Percentiles rank a stretch among this genome's conserved stretches.
These are phyloP conservation scores for Ciconia stormi DNA, from an alignment of 2,113 vertebrate species.

Conservation along the genomic window DNA sequence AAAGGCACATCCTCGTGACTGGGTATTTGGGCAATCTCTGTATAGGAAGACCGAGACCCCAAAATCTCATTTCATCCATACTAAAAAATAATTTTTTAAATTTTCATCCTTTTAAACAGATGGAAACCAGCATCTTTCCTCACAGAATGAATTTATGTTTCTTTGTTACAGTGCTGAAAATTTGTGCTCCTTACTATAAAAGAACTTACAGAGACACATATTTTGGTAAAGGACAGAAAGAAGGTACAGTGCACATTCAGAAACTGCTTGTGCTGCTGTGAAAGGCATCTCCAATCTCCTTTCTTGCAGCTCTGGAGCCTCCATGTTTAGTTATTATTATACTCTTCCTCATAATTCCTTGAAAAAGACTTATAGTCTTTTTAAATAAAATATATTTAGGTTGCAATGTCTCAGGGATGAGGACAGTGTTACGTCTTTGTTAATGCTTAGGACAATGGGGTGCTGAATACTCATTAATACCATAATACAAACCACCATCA, in stretches of 20 bases:
- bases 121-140: background rate
- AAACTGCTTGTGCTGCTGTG: background rate
- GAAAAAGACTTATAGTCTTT: background rate
- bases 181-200: background rate
- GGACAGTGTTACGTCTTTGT: background rate
- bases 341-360: background rate
- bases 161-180: background rate
- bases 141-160: background rate
- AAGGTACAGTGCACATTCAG: background rate
- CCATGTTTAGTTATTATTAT: background rate
- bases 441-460: constrained; percentile 1
- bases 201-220: background rate
- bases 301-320: background rate
- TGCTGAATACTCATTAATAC: background rate
- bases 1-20: background rate
- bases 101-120: background rate
- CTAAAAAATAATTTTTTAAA: background rate
- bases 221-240: background rate
- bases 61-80: background rate
- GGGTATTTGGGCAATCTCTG: background rate
- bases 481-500: background rate
- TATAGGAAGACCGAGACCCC: background rate
- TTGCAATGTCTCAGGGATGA: background rate
- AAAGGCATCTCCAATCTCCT: background rate
- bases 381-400: background rate